Evolutionary conservation across 2,113 vertebrate species (phyloP).

Genomic region (Psilopsiagon aymara): DNA sequence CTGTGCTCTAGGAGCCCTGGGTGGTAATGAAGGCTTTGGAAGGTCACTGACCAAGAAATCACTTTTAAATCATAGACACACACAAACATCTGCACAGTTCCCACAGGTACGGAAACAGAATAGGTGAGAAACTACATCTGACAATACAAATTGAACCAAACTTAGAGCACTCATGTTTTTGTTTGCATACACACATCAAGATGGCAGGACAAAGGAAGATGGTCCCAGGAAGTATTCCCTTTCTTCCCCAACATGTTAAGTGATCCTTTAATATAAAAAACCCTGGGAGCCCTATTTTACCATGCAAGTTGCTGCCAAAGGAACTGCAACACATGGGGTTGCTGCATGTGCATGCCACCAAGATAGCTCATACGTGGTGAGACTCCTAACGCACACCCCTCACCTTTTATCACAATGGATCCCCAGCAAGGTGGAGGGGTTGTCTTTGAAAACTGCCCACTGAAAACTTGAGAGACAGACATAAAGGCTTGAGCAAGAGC

Average conservation of each 20-base stretch:
- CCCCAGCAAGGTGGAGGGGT: neutral
- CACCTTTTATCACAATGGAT: neutral
- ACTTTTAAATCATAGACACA: neutral
- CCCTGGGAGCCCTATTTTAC: neutral
- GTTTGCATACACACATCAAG: neutral
- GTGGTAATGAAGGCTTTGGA: neutral
- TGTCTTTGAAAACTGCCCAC: neutral
- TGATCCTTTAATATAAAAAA: neutral
- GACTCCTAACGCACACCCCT: rapidly evolving
- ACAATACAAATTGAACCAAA: neutral
- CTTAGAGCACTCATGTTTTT: neutral
- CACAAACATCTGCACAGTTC: neutral
- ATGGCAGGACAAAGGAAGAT: neutral
- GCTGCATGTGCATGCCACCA: neutral
- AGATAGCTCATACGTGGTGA: neutral
- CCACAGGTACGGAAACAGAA: neutral
- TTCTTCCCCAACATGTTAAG: neutral
- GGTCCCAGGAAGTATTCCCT: neutral
- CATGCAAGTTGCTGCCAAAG: neutral
- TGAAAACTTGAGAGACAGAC: neutral
- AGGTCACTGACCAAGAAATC: neutral
- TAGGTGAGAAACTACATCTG: neutral
- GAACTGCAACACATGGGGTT: neutral
- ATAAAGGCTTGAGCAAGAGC: neutral
- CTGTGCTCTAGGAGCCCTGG: neutral